Evolutionary conservation across 1,140 invertebrate genomes (phyloP).

Genomic region (Radopholus similis): DNA sequence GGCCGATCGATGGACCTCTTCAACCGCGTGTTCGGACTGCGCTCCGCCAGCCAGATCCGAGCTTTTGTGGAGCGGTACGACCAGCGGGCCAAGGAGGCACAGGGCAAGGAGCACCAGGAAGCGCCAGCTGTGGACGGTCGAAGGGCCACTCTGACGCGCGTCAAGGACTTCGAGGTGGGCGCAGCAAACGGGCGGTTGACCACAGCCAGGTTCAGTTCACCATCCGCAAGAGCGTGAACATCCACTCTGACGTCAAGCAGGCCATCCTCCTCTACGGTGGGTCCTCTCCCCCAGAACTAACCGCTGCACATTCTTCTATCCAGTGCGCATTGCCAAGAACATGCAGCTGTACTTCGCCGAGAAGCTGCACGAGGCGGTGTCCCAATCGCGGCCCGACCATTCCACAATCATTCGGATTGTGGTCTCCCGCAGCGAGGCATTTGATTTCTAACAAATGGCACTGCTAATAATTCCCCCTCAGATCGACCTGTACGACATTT

Average conservation of each 20-base stretch:
- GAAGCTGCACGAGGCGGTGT: conserved; percentile 45
- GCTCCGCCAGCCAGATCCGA: conserved; percentile 38
- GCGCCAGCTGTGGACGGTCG: not conserved
- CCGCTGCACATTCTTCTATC: not conserved
- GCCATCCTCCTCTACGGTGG: conserved; percentile 35
- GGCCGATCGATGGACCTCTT: conserved; percentile 45
- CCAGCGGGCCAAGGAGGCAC: conserved; percentile 5
- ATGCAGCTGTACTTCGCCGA: conserved; percentile 52
- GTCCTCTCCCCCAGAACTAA: not conserved
- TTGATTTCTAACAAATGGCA: not conserved
- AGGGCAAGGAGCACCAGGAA: conserved; percentile 5
- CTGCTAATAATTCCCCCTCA: conserved; percentile 20
- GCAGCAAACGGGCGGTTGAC: conserved; percentile 17
- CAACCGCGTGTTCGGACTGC: conserved; percentile 32
- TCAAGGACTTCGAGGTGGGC: not conserved
- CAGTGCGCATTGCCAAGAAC: conserved; percentile 41
- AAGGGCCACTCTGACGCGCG: no score
- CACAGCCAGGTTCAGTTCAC: conserved; percentile 34
- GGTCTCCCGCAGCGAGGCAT: conserved; percentile 34
- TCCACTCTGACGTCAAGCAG: conserved; percentile 41
- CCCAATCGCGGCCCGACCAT: conserved; percentile 43
- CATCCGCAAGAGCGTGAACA: conserved; percentile 44
- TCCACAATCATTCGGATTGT: conserved; percentile 40
- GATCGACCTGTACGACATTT: conserved; percentile 43
- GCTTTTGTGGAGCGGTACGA: conserved; percentile 42